Evolutionary conservation across 1,140 invertebrate species (phyloP), one percentile per base, ranked within the genome.

Genomic region (Musca vetustissima): DNA sequence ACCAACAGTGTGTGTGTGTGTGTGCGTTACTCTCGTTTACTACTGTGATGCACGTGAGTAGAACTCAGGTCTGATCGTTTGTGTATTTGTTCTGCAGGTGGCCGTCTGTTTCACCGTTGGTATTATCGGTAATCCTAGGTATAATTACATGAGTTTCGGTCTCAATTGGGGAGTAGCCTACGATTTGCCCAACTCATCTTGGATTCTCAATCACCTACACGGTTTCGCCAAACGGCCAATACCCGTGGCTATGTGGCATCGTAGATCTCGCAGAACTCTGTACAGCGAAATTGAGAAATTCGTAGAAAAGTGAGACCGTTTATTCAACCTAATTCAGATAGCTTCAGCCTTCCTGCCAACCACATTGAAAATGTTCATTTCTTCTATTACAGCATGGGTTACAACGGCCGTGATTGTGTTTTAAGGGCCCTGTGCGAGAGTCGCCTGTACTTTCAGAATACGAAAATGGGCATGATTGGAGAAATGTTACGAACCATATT

Each of bases 141-240:
- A 72, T 49, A 73, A 69, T 61, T 74, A 79, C 53, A 75, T 80
- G 72, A 79, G 76, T 71, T 83, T 75, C 65, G 81, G 78, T 28
- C 64, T 83, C 14, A 92, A 92, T 80, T 92, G 90, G 90, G 90
- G 90, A 59, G 88, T 91, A 47, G 88, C 90, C 1, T 92, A 91
- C 71, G 90, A 92, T 74, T 76, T 92, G 49, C 91, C 91, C 1
- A 88, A 92, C 73, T 86, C 87, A 59, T 88, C 88, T 0, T 88
- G 88, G 75, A 85, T 88, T 1, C 82, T 88, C 22, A 79, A 87
- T 4, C 83, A 85, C 57, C 49, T 84, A 75, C 70, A 82, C 49
- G 78, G 78, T 17, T 76, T 82, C 73, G 64, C 71, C 50, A 57
- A 49, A 78, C 84, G 71, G 79, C 85, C 48, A 64, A 82, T 64